Evolutionary conservation across 2,797 vertebrate genomes (phyloP).

Genomic region (Labeo calbasu): DNA sequence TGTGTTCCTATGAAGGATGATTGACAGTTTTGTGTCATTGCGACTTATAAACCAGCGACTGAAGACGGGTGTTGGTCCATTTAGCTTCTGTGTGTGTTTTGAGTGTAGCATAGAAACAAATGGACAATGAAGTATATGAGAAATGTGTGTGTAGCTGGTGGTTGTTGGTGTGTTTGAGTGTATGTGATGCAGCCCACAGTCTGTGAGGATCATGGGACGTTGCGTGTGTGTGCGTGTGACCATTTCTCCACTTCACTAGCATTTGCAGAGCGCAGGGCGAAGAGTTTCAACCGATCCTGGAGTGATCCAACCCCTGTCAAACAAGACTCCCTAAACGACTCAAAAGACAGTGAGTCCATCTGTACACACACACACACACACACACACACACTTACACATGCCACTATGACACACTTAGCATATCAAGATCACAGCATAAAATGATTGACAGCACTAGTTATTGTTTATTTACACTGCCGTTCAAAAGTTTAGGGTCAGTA

Average conservation of each 20-base stretch:
- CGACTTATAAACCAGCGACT: slow-evolving; percentile 26
- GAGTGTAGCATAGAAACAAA: slow-evolving; percentile 6
- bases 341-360: slow-evolving; percentile 94
- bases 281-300: slow-evolving; percentile 99
- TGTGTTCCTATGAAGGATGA: background rate
- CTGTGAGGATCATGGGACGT: slow-evolving; percentile 5
- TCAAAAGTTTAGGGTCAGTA: background rate
- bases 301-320: slow-evolving; percentile 98
- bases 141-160: slow-evolving; percentile 24
- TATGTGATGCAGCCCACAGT: slow-evolving; percentile 1
- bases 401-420: slow-evolving; percentile 50
- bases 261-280: slow-evolving; percentile 95
- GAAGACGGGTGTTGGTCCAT: background rate
- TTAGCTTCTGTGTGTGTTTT: slow-evolving; percentile 10
- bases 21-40: background rate
- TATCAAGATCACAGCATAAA: background rate
- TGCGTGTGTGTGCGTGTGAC: slow-evolving; percentile 68
- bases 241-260: slow-evolving; percentile 82
- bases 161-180: slow-evolving; percentile 14
- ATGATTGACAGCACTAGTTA: background rate
- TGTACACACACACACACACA: slow-evolving; percentile 40
- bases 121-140: background rate
- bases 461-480: background rate
- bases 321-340: slow-evolving; percentile 91
- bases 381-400: slow-evolving; percentile 20